A percentile compares a stretch with the other conserved stretches of the same genome.
phyloP scores from a whole-genome alignment of 1,140 invertebrate species.

The Drosophila bocqueti region DNA sequence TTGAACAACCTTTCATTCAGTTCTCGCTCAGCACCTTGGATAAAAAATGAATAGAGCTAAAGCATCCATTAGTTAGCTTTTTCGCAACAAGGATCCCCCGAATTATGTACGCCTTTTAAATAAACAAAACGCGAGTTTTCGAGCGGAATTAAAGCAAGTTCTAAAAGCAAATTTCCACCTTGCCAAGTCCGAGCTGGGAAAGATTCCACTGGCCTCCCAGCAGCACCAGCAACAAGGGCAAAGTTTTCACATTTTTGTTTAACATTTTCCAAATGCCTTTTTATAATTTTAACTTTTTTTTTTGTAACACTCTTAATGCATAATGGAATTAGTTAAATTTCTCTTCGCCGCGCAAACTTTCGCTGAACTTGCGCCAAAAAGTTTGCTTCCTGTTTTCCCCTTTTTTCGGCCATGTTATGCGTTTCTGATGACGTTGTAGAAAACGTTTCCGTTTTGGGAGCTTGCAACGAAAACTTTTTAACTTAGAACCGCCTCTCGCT shows the following conservation, averaged over 20 bases:
- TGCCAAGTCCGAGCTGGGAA: constrained; percentile 19
- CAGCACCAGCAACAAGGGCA: constrained; percentile 52
- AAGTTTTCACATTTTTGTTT: constrained; percentile 79
- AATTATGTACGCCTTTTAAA: constrained; percentile 54
- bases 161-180: constrained; percentile 46
- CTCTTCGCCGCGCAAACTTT: constrained; percentile 69
- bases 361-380: constrained; percentile 75
- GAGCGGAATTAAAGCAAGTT: constrained; percentile 57
- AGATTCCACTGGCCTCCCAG: constrained; percentile 26
- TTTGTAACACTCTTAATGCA: constrained; percentile 56
- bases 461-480: constrained; percentile 66
- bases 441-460: constrained; percentile 55
- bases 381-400: constrained; percentile 55
- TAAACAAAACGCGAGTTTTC: constrained; percentile 49
- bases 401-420: constrained; percentile 62
- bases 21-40: neutral
- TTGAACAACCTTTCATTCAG: neutral
- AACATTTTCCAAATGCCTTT: constrained; percentile 65
- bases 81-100: constrained; percentile 19
- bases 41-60: neutral
- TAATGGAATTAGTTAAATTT: constrained; percentile 79
- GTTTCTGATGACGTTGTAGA: constrained; percentile 73
- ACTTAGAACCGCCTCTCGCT: constrained; percentile 72
- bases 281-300: constrained; percentile 18
- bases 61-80: constrained; percentile 17